Conservation (phyloP, 2,888 invertebrate species). For the Nysson spinosus region DNA sequence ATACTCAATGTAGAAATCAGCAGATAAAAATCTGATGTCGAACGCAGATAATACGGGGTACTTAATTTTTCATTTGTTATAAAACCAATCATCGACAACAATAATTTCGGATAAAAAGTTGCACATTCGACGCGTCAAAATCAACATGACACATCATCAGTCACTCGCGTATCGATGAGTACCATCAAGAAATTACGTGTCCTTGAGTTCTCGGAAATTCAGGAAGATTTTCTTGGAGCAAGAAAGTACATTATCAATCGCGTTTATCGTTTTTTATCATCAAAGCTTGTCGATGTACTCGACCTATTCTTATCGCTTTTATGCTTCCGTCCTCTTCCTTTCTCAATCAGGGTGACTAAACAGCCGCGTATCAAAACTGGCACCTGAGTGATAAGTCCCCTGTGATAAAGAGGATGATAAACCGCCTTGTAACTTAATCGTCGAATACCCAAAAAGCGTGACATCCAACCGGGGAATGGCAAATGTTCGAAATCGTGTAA, state of each 20-base stretch:
- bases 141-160: background rate
- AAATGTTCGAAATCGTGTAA: constrained; percentile 4
- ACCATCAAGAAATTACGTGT: constrained; percentile 2
- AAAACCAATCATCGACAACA: too few species aligned
- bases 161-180: background rate
- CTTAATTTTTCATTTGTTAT: background rate
- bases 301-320: constrained; percentile 42
- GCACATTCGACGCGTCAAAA: too few species aligned
- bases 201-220: constrained; percentile 23
- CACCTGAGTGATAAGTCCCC: constrained; percentile 48
- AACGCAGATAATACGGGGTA: too few species aligned
- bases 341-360: constrained; percentile 45
- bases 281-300: constrained; percentile 13
- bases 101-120: too few species aligned
- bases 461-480: constrained; percentile 16
- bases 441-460: constrained; percentile 31
- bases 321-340: constrained; percentile 28
- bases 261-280: constrained; percentile 25
- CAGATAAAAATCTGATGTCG: too few species aligned
- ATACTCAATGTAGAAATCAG: too few species aligned
- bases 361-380: constrained; percentile 30
- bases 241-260: constrained; percentile 25
- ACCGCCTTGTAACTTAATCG: constrained; percentile 16
- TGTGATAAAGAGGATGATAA: constrained; percentile 41
- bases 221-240: constrained; percentile 26